phyloP scores from a whole-genome alignment of 2,113 vertebrate genomes.

The Hyperoodon ampullatus region DNA sequence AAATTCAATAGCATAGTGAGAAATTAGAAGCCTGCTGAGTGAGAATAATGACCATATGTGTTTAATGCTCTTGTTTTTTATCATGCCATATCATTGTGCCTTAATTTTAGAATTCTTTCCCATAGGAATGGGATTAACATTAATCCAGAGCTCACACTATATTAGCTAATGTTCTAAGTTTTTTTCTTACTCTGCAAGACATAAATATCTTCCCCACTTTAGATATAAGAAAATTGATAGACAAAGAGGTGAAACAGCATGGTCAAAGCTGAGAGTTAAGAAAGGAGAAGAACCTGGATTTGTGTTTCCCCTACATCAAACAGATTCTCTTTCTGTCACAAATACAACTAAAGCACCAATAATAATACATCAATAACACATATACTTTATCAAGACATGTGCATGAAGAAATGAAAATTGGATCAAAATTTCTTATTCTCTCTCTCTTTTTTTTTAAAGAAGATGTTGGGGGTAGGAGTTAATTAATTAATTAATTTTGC shows the following conservation, averaged over 20 bases:
- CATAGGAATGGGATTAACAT: not conserved
- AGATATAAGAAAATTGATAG: not conserved
- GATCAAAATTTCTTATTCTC: not conserved
- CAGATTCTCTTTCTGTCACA: not conserved
- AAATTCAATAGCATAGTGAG: not conserved
- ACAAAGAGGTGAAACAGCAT: not conserved
- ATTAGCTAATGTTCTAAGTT: not conserved
- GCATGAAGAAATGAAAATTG: not conserved
- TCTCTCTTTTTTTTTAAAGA: too few species aligned
- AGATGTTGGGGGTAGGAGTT: too few species aligned
- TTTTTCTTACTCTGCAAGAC: not conserved
- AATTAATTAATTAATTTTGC: too few species aligned
- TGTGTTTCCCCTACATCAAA: not conserved
- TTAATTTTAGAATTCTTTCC: not conserved
- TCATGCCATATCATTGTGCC: rapidly evolving
- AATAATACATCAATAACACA: not conserved
- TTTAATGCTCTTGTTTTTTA: not conserved
- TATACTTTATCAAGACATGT: not conserved
- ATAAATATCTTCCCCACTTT: not conserved
- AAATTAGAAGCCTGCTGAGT: not conserved
- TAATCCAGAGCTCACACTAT: rapidly evolving
- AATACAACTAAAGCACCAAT: not conserved
- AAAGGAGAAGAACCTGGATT: not conserved
- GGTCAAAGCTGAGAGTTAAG: not conserved
- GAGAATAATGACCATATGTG: not conserved